Base-by-base conservation (phyloP, 2,113 vertebrate genomes). In the Pangasianodon gigas region DNA sequence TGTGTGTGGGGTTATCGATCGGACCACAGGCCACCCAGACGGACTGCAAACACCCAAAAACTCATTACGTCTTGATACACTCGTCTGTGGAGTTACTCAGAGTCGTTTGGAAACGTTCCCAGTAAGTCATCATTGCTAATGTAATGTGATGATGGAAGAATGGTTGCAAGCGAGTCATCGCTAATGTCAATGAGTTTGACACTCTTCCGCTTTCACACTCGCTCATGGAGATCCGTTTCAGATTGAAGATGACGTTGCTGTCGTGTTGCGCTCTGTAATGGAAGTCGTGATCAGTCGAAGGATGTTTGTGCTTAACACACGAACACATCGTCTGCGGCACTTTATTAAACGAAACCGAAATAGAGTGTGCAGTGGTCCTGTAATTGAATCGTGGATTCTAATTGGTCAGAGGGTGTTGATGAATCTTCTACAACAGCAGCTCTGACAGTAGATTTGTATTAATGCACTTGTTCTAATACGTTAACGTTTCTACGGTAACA, bases 11-110 rank as follows among this genome's bases (percentile, higher is more conserved):
- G 29, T 48, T 44, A 48, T 41, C 44, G 37, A 58, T 37, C 3
- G 41, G 41, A 26, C 75, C 75, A 79, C 54, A 65, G 41, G 6
- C 86, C 14, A n/a, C 74, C 74, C 86, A 58, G 52, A 77, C 24
- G 6, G 32, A 87, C 75, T 65, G 26, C 46, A 80, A 79, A 88
- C 75, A 44, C 87, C n/a, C 58, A 62, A 65, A 82, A 60, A 56
- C 86, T 80, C 77, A 77, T 79, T 80, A 88, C 58, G 4, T 8
- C 60, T 52, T 46, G 56, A 56, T 87, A 26, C 13, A 74, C 62
- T 71, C 32, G 19, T 52, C 75, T 88, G 54, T 54, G 6, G 44
- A 81, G 46, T 81, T 37, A 32, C 75, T 75, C 54, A 13, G 29
- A 54, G 16, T 37, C 52, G 16, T 83, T 37, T 83, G 80, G 51